Conservation (phyloP, 2,113 vertebrate species). For the Siniperca chuatsi region DNA sequence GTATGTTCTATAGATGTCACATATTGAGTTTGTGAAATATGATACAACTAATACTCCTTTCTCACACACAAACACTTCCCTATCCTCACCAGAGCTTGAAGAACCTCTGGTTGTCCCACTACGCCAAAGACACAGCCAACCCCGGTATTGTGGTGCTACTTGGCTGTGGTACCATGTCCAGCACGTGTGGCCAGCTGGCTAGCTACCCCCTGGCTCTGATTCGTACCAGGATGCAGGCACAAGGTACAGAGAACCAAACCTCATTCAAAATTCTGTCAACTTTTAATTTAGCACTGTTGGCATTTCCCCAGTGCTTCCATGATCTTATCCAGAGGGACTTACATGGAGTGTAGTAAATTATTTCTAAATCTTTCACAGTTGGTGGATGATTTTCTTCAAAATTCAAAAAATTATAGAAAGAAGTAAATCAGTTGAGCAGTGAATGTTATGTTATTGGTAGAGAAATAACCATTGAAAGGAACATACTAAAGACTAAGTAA, state of each 20-base stretch:
- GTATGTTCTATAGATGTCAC: neutral
- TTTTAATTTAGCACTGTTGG: neutral
- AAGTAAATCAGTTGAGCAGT: neutral
- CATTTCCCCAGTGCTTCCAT: neutral
- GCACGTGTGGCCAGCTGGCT: slow-evolving; percentile 96
- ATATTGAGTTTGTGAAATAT: slow-evolving; percentile 8
- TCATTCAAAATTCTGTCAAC: neutral
- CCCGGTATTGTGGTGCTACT: slow-evolving; percentile 93
- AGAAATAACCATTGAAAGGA: neutral
- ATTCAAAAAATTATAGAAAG: neutral
- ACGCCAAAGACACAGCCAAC: slow-evolving; percentile 93
- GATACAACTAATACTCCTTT: neutral
- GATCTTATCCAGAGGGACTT: neutral
- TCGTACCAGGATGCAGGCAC: slow-evolving; percentile 98
- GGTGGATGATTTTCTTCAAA: neutral
- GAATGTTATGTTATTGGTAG: neutral
- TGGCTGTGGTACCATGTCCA: slow-evolving; percentile 93
- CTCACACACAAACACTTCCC: neutral
- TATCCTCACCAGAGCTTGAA: slow-evolving; percentile 89
- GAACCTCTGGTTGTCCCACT: slow-evolving; percentile 91
- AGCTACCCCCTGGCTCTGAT: slow-evolving; percentile 96
- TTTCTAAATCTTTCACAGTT: neutral
- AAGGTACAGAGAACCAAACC: slow-evolving; percentile 84
- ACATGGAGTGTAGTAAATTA: neutral
- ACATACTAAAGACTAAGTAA: neutral